Conservation (phyloP, 2,113 vertebrate genomes). For the Muscicapa adusta region DNA sequence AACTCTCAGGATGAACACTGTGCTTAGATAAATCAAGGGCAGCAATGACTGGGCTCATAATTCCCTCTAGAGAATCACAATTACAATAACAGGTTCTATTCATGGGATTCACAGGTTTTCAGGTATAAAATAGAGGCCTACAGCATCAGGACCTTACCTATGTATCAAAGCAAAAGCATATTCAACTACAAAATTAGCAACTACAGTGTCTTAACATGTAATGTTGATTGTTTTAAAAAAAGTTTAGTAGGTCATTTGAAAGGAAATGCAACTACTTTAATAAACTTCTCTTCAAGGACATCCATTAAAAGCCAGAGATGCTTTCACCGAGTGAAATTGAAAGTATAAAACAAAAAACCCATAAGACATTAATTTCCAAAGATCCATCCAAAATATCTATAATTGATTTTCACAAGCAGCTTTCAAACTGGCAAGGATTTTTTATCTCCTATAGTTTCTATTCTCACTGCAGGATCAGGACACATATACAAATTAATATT, state of each 20-base stretch:
- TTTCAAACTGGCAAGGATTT: neutral
- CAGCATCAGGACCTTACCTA: neutral
- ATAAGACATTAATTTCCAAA: neutral
- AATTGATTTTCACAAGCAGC: neutral
- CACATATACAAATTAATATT: neutral
- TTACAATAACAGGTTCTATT: neutral
- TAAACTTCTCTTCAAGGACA: neutral
- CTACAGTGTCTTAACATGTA: rapidly evolving
- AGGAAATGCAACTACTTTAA: neutral
- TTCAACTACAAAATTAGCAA: neutral
- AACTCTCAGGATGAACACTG: neutral
- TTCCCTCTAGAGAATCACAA: neutral
- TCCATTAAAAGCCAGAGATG: neutral
- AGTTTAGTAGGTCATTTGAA: neutral
- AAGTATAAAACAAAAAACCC: neutral
- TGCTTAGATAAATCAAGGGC: neutral
- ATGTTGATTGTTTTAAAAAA: neutral
- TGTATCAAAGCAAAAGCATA: neutral
- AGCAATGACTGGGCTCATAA: neutral
- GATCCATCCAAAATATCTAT: neutral
- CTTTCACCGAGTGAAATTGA: neutral
- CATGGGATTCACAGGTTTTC: neutral
- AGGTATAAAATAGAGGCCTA: neutral
- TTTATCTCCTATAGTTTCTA: rapidly evolving
- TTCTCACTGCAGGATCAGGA: neutral